Percentiles rank a stretch among this genome's conserved stretches.
These are phyloP conservation scores for Cervus canadensis DNA, from an alignment of 2,113 vertebrate genomes.

Conservation along the genomic window DNA sequence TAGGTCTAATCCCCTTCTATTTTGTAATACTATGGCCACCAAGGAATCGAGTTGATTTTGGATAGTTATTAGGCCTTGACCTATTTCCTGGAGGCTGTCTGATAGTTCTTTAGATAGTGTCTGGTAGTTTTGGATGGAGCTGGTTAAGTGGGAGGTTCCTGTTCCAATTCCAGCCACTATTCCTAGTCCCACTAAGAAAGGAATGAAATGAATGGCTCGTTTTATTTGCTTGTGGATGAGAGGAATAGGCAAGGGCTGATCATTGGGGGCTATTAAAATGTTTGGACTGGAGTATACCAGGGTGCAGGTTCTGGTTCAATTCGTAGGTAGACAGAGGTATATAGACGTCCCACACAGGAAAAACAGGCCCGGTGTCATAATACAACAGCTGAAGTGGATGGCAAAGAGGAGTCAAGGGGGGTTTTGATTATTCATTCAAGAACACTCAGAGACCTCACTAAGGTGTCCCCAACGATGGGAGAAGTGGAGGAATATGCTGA, in stretches of 20 bases:
- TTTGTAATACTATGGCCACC: background rate
- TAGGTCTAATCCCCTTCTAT: background rate
- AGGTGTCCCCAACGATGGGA: background rate
- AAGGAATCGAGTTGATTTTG: background rate
- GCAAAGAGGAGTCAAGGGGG: background rate
- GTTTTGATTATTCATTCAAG: background rate
- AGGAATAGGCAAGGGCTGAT: background rate
- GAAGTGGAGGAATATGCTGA: background rate
- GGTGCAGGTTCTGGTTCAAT: background rate
- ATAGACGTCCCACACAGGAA: background rate
- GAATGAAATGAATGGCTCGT: background rate
- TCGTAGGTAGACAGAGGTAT: background rate
- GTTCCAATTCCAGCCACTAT: background rate
- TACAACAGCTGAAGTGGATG: background rate
- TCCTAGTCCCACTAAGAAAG: background rate
- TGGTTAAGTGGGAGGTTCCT: rapidly evolving
- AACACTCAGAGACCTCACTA: background rate
- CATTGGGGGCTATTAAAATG: background rate
- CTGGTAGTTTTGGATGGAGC: background rate
- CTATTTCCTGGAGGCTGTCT: background rate
- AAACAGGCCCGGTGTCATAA: rapidly evolving
- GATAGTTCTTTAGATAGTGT: background rate
- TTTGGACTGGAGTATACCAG: background rate
- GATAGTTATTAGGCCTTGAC: background rate
- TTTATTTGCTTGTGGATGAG: background rate